A percentile compares a stretch with the other conserved stretches of the same genome.
These are phyloP conservation scores for Halcyon senegalensis DNA, from an alignment of 2,113 vertebrate genomes.

Conservation along the genomic window DNA sequence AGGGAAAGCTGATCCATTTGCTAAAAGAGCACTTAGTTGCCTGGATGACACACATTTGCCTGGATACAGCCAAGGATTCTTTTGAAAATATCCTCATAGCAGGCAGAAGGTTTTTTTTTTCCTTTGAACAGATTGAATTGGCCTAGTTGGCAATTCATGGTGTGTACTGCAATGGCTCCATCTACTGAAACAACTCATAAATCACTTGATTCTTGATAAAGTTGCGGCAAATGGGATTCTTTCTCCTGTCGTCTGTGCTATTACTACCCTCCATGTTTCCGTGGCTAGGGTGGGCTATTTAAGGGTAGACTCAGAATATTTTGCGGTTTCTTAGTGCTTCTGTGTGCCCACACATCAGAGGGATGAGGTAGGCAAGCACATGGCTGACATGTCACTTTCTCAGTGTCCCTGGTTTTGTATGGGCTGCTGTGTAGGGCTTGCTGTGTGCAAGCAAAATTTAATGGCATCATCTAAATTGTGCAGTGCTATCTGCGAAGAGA, in stretches of 20 bases:
- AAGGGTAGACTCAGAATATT: neutral
- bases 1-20: neutral
- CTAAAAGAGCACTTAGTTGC: neutral
- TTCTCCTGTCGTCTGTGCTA: neutral
- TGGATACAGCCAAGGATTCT: neutral
- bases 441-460: neutral
- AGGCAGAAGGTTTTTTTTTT: neutral
- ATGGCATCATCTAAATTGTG: neutral
- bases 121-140: neutral
- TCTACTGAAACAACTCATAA: constrained; percentile 49
- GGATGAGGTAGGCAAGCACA: neutral
- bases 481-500: neutral
- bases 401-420: neutral
- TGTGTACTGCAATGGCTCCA: constrained; percentile 56
- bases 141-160: neutral
- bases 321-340: neutral
- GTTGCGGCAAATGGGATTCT: neutral
- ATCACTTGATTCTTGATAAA: neutral
- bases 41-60: neutral
- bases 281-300: neutral
- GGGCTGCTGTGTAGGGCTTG: neutral
- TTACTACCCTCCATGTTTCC: neutral
- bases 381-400: neutral
- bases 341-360: neutral
- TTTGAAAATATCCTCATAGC: neutral